These are phyloP conservation scores for Rhodophaea formosa DNA, from an alignment of 2,888 invertebrate species.

Conservation along the genomic window DNA sequence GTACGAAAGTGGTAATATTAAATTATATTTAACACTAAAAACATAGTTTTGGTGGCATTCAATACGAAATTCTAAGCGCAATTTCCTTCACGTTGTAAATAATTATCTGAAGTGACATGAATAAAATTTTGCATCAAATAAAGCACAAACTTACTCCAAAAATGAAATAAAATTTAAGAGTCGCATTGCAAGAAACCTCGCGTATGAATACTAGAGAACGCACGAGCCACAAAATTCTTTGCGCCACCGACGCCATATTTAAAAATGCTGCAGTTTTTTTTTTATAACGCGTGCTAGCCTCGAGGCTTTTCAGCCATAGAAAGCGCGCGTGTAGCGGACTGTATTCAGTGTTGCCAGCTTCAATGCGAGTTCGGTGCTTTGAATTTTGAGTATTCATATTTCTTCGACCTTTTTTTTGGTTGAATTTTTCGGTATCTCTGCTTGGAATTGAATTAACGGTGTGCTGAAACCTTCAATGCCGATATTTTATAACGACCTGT, in stretches of 20 bases:
- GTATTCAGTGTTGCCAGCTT: slow-evolving; percentile 21
- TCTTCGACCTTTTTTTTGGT: neutral
- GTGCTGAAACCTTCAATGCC: too few species aligned
- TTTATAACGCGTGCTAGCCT: slow-evolving; percentile 16
- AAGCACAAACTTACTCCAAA: too few species aligned
- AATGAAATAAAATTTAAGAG: neutral
- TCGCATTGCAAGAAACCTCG: slow-evolving; percentile 6
- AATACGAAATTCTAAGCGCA: too few species aligned
- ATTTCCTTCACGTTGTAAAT: too few species aligned
- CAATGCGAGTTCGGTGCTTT: slow-evolving; percentile 10
- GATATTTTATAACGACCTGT: too few species aligned
- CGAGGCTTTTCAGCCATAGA: slow-evolving; percentile 23
- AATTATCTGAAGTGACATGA: too few species aligned
- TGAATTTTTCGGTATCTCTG: neutral
- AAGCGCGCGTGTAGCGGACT: slow-evolving; percentile 21
- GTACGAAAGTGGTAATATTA: too few species aligned
- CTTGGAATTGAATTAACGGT: neutral
- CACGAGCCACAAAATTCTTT: slow-evolving; percentile 11
- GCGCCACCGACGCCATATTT: slow-evolving; percentile 1
- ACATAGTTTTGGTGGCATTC: too few species aligned
- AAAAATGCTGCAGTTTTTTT: slow-evolving; percentile 15
- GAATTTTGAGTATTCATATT: slow-evolving; percentile 21
- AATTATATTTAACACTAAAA: too few species aligned
- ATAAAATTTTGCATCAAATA: too few species aligned
- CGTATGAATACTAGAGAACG: slow-evolving; percentile 11